Percentiles rank a stretch among this genome's conserved stretches.
Evolutionary conservation across 2,113 vertebrate species (phyloP).

Genomic region (Geococcyx californianus): DNA sequence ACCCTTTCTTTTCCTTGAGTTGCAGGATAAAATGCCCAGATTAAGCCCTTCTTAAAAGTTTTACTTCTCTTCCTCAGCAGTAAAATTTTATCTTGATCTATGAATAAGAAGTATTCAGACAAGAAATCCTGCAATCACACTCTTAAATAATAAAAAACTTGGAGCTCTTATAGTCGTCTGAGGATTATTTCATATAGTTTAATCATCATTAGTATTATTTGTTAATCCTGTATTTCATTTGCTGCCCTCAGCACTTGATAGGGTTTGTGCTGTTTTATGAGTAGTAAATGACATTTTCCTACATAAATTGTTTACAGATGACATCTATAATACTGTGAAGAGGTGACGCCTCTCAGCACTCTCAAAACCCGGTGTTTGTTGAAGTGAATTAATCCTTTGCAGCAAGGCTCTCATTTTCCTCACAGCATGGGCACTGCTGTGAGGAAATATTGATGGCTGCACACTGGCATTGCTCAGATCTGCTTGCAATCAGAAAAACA

Average conservation of each 20-base stretch:
- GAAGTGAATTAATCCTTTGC: constrained; percentile 36
- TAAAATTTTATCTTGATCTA: background rate
- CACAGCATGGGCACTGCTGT: background rate
- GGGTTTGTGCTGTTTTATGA: background rate
- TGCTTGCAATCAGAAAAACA: background rate
- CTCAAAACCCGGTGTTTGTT: background rate
- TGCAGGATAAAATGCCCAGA: background rate
- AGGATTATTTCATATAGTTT: constrained; percentile 1
- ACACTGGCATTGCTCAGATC: background rate
- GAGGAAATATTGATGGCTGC: background rate
- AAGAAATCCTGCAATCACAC: background rate
- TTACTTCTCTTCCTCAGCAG: background rate
- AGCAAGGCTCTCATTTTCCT: constrained; percentile 18
- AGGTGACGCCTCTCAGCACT: background rate
- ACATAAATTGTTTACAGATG: background rate
- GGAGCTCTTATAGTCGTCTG: background rate
- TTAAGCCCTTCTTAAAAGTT: background rate
- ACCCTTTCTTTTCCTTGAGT: background rate
- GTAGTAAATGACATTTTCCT: background rate
- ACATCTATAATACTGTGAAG: background rate
- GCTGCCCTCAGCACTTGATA: background rate
- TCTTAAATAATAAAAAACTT: background rate
- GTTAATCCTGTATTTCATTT: background rate
- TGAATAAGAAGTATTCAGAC: background rate
- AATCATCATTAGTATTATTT: constrained; percentile 14